These are phyloP conservation scores for Chionoecetes opilio DNA, from an alignment of 1,140 invertebrate genomes.

Conservation along the genomic window DNA sequence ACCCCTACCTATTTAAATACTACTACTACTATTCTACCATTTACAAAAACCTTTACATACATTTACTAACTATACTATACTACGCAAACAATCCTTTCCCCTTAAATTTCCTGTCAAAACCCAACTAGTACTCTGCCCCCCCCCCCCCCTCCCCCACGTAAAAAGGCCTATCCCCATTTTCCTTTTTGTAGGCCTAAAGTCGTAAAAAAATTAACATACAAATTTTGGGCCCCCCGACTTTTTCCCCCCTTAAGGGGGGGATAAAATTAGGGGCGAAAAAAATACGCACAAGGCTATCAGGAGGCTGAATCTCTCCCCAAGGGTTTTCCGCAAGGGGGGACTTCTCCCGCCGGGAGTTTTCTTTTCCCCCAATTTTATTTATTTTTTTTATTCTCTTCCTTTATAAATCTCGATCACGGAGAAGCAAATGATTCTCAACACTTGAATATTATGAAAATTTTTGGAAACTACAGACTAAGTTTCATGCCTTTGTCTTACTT, in stretches of 20 bases:
- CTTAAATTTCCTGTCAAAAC: background rate
- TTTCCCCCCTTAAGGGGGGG: background rate
- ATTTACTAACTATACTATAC: background rate
- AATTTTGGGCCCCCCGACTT: background rate
- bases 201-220: constrained; percentile 30
- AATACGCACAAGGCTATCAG: background rate
- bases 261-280: background rate
- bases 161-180: constrained; percentile 5
- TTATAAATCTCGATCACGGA: too few relatives aligned
- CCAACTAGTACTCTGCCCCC: background rate
- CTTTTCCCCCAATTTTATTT: background rate
- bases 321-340: background rate
- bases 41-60: too few relatives aligned
- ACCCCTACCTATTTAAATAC: background rate
- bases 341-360: background rate
- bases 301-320: background rate
- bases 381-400: too few relatives aligned
- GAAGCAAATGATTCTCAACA: too few relatives aligned
- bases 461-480: too few relatives aligned
- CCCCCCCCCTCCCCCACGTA: background rate
- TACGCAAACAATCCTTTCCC: background rate
- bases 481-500: too few relatives aligned
- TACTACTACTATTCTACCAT: background rate
- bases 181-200: background rate
- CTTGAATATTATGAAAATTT: too few relatives aligned